A percentile compares a stretch with the other conserved stretches of the same genome.
These are phyloP conservation scores for Macroramphosus scolopax DNA, from an alignment of 2,797 vertebrate species.

Conservation along the genomic window DNA sequence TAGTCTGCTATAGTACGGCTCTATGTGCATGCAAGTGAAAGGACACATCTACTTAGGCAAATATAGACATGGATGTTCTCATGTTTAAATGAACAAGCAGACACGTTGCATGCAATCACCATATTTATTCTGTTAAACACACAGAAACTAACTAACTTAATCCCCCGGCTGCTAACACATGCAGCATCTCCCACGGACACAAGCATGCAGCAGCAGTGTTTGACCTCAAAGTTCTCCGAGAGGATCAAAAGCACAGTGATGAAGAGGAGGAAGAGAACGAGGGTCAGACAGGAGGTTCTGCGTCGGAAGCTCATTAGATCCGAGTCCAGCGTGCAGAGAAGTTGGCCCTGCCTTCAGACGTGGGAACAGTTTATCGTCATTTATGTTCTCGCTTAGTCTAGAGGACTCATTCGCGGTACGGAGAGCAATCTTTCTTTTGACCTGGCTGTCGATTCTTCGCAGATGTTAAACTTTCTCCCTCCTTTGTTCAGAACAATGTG, in stretches of 20 bases:
- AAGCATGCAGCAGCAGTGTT: conserved; percentile 12
- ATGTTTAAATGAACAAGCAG: too few species aligned
- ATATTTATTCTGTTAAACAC: too few species aligned
- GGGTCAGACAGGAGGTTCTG: conserved; percentile 40
- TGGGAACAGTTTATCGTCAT: conserved; percentile 23
- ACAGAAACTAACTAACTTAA: too few species aligned
- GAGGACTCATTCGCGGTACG: conserved; percentile 21
- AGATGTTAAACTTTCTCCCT: conserved; percentile 20
- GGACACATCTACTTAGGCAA: too few species aligned
- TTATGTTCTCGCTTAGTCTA: conserved; percentile 27
- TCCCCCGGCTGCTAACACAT: too few species aligned
- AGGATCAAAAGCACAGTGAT: conserved; percentile 50
- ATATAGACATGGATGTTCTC: too few species aligned
- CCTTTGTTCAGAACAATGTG: conserved; percentile 19
- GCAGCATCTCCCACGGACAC: neutral
- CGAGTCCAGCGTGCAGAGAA: conserved; percentile 30
- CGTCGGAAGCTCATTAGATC: conserved; percentile 59
- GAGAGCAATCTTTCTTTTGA: neutral
- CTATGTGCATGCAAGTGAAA: too few species aligned
- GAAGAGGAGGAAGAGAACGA: conserved; percentile 34
- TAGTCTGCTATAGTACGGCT: too few species aligned
- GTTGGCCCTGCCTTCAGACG: conserved; percentile 35
- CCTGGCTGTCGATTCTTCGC: conserved; percentile 7
- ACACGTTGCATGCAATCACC: too few species aligned
- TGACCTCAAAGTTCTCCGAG: conserved; percentile 30